Conservation (phyloP, 2,113 vertebrate species). For the Redunca redunca region DNA sequence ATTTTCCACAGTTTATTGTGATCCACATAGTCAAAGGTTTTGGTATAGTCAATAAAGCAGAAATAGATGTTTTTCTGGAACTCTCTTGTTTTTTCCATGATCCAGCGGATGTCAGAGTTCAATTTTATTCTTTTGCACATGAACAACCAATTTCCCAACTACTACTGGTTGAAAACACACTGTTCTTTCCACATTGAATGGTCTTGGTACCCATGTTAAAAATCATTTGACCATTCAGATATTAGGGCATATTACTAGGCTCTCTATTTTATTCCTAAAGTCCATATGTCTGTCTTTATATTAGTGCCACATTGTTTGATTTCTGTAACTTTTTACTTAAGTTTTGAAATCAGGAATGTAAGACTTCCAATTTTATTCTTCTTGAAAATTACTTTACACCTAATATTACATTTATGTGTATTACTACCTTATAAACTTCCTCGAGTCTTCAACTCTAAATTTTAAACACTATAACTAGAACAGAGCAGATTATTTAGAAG, state of each 20-base stretch:
- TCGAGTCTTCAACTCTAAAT: neutral
- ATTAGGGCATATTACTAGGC: neutral
- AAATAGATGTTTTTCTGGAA: too few relatives aligned
- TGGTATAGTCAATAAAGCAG: too few relatives aligned
- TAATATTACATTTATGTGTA: neutral
- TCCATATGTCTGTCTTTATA: neutral
- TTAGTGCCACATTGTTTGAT: neutral
- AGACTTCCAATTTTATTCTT: neutral
- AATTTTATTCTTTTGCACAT: neutral
- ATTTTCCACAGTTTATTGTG: too few relatives aligned
- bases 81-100: too few relatives aligned
- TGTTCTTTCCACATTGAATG: neutral
- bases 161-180: neutral
- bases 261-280: neutral
- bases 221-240: neutral
- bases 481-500: neutral
- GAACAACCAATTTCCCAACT: neutral
- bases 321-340: neutral
- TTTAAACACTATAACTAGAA: neutral
- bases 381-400: neutral
- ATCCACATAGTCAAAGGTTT: too few relatives aligned
- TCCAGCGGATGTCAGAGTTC: neutral
- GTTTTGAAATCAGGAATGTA: neutral
- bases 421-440: neutral
- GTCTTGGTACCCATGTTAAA: neutral